Percentiles rank a stretch among this genome's conserved stretches.
Conservation (phyloP, 2,888 invertebrate genomes). For the Temnothorax ravouxi region DNA sequence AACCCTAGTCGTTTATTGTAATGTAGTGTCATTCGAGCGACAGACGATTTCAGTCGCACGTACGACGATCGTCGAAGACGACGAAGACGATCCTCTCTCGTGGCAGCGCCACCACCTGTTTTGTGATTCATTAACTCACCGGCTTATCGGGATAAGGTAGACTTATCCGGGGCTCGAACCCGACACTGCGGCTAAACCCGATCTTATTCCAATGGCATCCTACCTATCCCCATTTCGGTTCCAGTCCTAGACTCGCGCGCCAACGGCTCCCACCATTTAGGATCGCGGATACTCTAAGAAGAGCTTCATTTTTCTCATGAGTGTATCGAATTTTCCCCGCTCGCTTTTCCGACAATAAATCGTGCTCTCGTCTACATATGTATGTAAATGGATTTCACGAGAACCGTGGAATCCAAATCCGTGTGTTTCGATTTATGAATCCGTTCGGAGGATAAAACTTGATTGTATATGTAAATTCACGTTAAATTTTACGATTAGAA, state of each 20-base stretch:
- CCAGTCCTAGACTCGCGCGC: slow-evolving; percentile 71
- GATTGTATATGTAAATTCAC: background rate
- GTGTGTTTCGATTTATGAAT: background rate
- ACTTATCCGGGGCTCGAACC: slow-evolving; percentile 86
- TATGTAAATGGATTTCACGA: background rate
- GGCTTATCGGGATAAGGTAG: slow-evolving; percentile 86
- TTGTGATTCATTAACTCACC: slow-evolving; percentile 87
- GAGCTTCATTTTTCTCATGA: slow-evolving; percentile 14
- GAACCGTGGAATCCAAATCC: background rate
- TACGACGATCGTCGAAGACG: slow-evolving; percentile 58
- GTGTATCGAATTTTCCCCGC: slow-evolving; percentile 17
- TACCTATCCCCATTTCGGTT: slow-evolving; percentile 80
- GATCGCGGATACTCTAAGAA: slow-evolving; percentile 57
- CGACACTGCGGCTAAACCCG: slow-evolving; percentile 86
- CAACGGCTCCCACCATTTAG: slow-evolving; percentile 50
- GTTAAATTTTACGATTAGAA: background rate
- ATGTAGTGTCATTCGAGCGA: slow-evolving; percentile 30
- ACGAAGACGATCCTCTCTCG: slow-evolving; percentile 78
- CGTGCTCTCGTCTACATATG: background rate
- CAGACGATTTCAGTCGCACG: slow-evolving; percentile 59
- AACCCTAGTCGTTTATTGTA: background rate
- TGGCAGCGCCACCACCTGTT: slow-evolving; percentile 85
- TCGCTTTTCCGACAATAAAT: background rate
- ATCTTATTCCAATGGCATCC: slow-evolving; percentile 86
- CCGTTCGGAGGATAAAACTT: background rate